A percentile compares a stretch with the other conserved stretches of the same genome.
phyloP scores from a whole-genome alignment of 2,888 invertebrate genomes.

The Coelinius sp. region DNA sequence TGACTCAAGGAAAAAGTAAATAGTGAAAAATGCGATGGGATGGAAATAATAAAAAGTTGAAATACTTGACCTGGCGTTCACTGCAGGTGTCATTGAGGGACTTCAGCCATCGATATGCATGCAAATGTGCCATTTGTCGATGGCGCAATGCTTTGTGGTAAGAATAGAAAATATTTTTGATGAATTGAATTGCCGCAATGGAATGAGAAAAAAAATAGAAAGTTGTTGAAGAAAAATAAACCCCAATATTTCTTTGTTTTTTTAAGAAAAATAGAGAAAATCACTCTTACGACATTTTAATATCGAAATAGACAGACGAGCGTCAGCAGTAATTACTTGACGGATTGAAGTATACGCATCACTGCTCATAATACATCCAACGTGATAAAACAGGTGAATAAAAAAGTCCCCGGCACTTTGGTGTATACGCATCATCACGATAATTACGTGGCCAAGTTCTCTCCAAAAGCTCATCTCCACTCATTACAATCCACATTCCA shows the following conservation, averaged over 20 bases:
- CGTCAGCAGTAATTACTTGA: neutral
- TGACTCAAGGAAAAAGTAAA: neutral
- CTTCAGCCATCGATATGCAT: constrained; percentile 27
- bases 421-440: neutral
- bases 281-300: neutral
- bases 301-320: neutral
- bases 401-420: neutral
- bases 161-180: neutral
- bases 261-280: too few relatives aligned
- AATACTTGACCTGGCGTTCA: constrained; percentile 26
- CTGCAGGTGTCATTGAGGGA: constrained; percentile 21
- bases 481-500: neutral
- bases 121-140: constrained; percentile 33
- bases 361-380: neutral
- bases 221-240: neutral
- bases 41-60: constrained; percentile 22
- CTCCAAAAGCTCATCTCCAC: neutral
- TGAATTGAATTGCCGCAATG: constrained; percentile 1
- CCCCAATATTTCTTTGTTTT: too few relatives aligned
- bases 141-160: neutral
- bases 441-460: neutral
- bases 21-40: neutral
- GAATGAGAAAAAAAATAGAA: neutral
- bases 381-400: neutral
- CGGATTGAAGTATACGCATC: neutral